Conservation (phyloP, 2,113 vertebrate species). For the Variabilichromis moorii region DNA sequence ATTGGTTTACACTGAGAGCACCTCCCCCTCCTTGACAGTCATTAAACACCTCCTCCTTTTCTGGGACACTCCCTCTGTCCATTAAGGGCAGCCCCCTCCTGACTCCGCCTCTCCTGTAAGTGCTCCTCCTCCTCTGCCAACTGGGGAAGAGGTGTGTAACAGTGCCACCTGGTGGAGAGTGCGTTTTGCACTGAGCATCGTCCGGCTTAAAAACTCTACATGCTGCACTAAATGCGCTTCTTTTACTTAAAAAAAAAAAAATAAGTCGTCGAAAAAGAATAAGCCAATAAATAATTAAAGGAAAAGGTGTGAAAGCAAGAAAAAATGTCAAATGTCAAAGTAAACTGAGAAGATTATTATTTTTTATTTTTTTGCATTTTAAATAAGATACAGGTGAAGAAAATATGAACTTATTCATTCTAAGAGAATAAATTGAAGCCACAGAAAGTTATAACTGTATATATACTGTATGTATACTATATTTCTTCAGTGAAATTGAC, state of each 20-base stretch:
- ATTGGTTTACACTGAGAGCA: slow-evolving; percentile 24
- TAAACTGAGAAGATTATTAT: not conserved
- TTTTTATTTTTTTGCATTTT: not conserved
- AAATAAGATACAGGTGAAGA: not conserved
- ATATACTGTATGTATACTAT: not conserved
- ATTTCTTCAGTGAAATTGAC: not conserved
- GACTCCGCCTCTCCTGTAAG: not conserved
- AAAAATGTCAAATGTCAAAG: not conserved
- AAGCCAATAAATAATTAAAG: not conserved
- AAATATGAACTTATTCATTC: not conserved
- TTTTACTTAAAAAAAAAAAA: not conserved
- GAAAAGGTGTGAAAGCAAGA: not conserved
- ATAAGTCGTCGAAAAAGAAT: not conserved
- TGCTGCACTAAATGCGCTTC: not conserved
- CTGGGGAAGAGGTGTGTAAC: not conserved
- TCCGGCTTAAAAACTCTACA: not conserved
- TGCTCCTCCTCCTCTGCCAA: slow-evolving; percentile 1
- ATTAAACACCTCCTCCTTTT: not conserved
- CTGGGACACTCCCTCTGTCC: not conserved
- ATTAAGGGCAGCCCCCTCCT: not conserved
- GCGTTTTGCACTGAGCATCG: no score
- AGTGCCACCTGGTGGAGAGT: slow-evolving; percentile 39
- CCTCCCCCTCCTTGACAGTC: not conserved
- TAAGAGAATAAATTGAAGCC: not conserved
- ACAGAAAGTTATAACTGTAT: not conserved